Percentiles rank a stretch among this genome's conserved stretches.
These are phyloP conservation scores for Dione vanillae DNA, from an alignment of 2,888 invertebrate genomes.

Conservation along the genomic window DNA sequence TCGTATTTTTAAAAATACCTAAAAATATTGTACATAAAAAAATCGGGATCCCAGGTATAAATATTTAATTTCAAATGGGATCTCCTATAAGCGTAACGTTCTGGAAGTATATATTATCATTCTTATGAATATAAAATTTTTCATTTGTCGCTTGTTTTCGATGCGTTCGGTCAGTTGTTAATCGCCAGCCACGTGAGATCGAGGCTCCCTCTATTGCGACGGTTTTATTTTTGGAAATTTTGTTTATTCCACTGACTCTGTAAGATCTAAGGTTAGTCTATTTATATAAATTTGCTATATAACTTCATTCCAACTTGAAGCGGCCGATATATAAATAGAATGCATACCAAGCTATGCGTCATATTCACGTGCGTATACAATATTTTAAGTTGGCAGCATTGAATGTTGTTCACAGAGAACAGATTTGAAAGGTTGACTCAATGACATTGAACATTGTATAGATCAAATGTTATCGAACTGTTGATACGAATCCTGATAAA, in stretches of 20 bases:
- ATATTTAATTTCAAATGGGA: constrained; percentile 10
- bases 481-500: constrained; percentile 35
- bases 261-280: constrained; percentile 50
- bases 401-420: constrained; percentile 11
- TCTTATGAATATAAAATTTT: constrained; percentile 37
- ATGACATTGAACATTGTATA: constrained; percentile 42
- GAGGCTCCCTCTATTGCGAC: background rate
- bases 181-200: constrained; percentile 32
- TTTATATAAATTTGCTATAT: constrained; percentile 47
- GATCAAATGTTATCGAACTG: constrained; percentile 42
- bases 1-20: background rate
- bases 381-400: constrained; percentile 37
- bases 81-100: constrained; percentile 17
- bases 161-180: constrained; percentile 31
- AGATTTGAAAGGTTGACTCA: constrained; percentile 40
- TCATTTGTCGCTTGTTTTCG: constrained; percentile 16
- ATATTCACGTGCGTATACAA: constrained; percentile 28
- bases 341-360: constrained; percentile 36
- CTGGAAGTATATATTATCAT: constrained; percentile 24
- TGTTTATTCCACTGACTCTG: constrained; percentile 34
- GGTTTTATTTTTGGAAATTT: constrained; percentile 18
- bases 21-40: background rate
- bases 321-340: constrained; percentile 28
- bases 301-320: constrained; percentile 31
- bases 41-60: background rate